phyloP scores from a whole-genome alignment of 2,113 vertebrate genomes.

The Sphyrna mokarran region DNA sequence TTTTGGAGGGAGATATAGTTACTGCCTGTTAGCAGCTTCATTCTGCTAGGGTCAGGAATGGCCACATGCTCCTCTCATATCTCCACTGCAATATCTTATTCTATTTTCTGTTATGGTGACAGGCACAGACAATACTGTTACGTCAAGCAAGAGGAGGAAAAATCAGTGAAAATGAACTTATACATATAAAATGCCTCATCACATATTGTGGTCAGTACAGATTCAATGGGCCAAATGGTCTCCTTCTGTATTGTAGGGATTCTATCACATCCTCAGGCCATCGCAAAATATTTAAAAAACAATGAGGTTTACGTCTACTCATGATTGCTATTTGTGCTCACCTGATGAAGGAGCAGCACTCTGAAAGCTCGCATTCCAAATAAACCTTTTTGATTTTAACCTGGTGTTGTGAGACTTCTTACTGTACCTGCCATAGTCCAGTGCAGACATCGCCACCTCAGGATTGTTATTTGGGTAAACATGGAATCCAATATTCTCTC shows the following conservation, averaged over 20 bases:
- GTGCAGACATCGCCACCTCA: no score
- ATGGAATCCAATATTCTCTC: background rate
- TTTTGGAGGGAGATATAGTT: background rate
- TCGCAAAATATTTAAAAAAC: background rate
- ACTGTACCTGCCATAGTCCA: no score
- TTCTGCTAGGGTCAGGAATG: background rate
- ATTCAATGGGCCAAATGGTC: no score
- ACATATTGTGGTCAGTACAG: background rate
- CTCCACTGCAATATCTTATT: background rate
- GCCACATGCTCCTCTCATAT: background rate
- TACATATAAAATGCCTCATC: background rate
- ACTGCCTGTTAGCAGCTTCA: background rate
- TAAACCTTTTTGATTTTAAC: no score
- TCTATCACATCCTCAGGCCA: background rate
- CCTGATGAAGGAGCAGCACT: no score
- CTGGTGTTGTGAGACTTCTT: no score
- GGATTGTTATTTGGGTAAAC: background rate
- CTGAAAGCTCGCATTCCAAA: no score
- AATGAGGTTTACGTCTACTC: background rate
- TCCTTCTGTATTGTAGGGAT: no score
- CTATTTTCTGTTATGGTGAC: background rate
- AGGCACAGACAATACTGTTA: background rate
- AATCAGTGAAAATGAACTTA: background rate
- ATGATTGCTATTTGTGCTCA: background rate
- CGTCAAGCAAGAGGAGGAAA: background rate